Evolutionary conservation across 1,140 invertebrate species (phyloP), one percentile per base, ranked within the genome.

Genomic region (Papilio polytes): DNA sequence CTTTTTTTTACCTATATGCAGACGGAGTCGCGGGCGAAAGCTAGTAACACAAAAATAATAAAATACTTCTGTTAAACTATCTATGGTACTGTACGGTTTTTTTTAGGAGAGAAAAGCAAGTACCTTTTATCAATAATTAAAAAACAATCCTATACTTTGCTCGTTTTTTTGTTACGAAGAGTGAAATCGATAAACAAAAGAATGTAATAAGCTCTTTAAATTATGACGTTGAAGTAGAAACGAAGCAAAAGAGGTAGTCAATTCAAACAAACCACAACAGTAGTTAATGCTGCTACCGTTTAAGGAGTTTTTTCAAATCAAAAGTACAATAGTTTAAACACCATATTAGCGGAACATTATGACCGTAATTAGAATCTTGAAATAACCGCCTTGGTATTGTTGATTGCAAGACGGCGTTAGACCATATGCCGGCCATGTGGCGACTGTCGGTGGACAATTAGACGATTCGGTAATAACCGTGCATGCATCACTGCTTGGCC

Each of bases 361-460:
- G 63, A 70, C 63, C 63, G 26, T 76, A 76, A 76, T 76, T 76
- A 76, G 41, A 53, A 51, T 20, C 72, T n/a, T 18, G 44, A 20
- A 76, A 76, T 76, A 46, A 76, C 74, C 13, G 74, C 6, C 74
- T 76, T 76, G 41, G 44, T 48, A 46, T 85, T 85, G 80, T 85
- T 77, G 46, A 13, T 81, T 44, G 78, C 22, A 81, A 80, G 72
- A 81, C 80, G 48, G 74, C 74, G 74, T 76, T 51, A 76, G 74
- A 53, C 41, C 88, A 89, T 89, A 86, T 89, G 88, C 80, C 82
- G n/a, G 83, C 81, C 88, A 88, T 88, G 87, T 90, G 84, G 84
- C 80, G 80, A 80, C 79, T 76, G 51, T 13, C 18, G 70, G 78
- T 70, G 73, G 80, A 80, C 83, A 83, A 85, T 85, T 85, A 85